Base-by-base conservation (phyloP, 30 jellyfish, hydroid and myxozoan species). In the Mastigias papua region DNA sequence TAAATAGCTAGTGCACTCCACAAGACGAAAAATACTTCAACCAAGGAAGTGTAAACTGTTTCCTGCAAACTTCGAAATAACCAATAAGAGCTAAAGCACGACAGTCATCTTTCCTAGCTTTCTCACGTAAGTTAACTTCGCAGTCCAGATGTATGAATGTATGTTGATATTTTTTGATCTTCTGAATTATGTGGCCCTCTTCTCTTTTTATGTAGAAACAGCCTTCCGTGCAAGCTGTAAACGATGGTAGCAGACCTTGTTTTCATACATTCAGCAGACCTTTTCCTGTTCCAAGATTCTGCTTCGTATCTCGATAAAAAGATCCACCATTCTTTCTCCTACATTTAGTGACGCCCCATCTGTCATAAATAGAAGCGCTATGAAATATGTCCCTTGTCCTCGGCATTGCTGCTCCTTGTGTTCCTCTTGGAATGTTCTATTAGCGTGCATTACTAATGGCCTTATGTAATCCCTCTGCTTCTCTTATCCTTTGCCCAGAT, bases 141-240 rank as follows among this genome's bases (percentile, higher is more conserved):
- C 32, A 42, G 31, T 72, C 60, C 60, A 46, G 60, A 46, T 16
- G 60, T 46, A 46, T 46, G 60, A 46, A 46, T 16, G 16, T 46
- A 46, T 46, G 60, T 46, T 46, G 60, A 46, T 46, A 46, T 31
- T 33, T 31, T 33, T 68, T 68, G 10, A 15, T 68, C n/a, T 68
- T 68, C 80, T 68, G 80, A 68, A 68, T 68, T 33, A 68, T 68
- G 80, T 68, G 80, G 80, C 80, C 28, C 80, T 11, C 80, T 68
- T 68, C 80, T 16, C 28, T 68, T 15, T 22, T 68, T 11, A 68
- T 23, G 80, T 68, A 68, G 80, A 11, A 22, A 46, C 69, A 30
- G 68, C 34, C 69, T 32, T 72, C 69, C 34, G 34, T 32, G 35
- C 84, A 34, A 32, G 84, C 34, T 72, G 84, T 30, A 31, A 72